phyloP scores from a whole-genome alignment of 2,113 vertebrate genomes.

The Uria aalge region DNA sequence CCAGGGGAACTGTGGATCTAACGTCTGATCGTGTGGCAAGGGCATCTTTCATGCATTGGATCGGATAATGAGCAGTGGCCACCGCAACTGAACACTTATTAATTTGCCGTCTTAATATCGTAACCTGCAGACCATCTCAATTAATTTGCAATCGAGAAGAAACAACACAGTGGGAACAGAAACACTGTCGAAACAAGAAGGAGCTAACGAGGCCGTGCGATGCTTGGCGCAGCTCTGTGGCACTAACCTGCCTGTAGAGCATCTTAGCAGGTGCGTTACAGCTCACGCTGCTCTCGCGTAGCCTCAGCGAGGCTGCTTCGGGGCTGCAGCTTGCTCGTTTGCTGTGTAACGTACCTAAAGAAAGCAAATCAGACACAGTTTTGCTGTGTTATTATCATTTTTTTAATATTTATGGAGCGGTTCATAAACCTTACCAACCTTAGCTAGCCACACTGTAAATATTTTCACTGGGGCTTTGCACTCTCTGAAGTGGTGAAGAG shows the following conservation, averaged over 20 bases:
- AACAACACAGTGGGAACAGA: not conserved
- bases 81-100: not conserved
- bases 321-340: not conserved
- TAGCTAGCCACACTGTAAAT: not conserved
- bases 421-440: not conserved
- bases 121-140: not conserved
- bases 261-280: not conserved
- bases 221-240: not conserved
- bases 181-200: not conserved
- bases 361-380: not conserved
- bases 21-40: not conserved
- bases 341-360: not conserved
- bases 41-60: not conserved
- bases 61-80: not conserved
- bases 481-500: not conserved
- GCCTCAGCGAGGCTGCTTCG: not conserved
- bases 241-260: not conserved
- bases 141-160: not conserved
- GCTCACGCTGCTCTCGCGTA: not conserved
- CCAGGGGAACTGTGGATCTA: not conserved
- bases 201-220: accelerated
- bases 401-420: not conserved
- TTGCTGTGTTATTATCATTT: not conserved
- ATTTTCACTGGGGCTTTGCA: not conserved
- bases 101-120: not conserved